phyloP scores from a whole-genome alignment of 1,140 invertebrate species.

The Helicorthomorpha holstii region DNA sequence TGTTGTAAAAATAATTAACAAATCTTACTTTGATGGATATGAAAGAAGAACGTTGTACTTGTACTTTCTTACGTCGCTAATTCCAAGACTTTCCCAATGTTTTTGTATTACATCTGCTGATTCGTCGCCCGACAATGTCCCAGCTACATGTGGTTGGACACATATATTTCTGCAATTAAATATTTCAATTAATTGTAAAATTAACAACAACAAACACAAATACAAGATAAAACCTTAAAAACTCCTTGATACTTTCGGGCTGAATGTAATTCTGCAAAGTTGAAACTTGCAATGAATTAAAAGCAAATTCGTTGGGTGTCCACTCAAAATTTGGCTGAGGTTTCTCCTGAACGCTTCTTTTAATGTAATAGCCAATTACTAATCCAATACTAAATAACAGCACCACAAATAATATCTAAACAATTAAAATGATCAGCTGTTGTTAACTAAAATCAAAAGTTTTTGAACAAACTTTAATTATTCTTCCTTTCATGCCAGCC shows the following conservation, averaged over 20 bases:
- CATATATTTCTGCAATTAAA: not conserved
- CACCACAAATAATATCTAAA: not conserved
- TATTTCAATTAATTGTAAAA: not conserved
- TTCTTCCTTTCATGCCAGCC: conserved; percentile 1
- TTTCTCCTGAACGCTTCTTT: not conserved
- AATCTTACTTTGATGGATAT: conserved; percentile 4
- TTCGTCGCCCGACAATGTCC: not conserved
- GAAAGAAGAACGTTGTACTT: conserved; percentile 2
- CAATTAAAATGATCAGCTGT: not conserved
- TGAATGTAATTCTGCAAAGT: not conserved
- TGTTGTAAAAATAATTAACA: no score
- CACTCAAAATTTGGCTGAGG: not conserved
- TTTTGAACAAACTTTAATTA: conserved; percentile 1
- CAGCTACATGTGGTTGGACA: conserved; percentile 1
- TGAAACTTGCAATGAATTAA: not conserved
- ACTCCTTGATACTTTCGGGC: not conserved
- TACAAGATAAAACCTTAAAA: not conserved
- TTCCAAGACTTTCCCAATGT: not conserved
- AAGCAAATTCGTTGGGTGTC: not conserved
- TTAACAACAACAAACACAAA: not conserved
- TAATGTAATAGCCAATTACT: not conserved
- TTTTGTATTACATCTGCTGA: not conserved
- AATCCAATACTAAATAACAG: not conserved
- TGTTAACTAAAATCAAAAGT: not conserved
- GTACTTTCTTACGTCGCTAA: not conserved